Conservation (phyloP, 2,113 vertebrate species). For the Oceanites oceanicus region DNA sequence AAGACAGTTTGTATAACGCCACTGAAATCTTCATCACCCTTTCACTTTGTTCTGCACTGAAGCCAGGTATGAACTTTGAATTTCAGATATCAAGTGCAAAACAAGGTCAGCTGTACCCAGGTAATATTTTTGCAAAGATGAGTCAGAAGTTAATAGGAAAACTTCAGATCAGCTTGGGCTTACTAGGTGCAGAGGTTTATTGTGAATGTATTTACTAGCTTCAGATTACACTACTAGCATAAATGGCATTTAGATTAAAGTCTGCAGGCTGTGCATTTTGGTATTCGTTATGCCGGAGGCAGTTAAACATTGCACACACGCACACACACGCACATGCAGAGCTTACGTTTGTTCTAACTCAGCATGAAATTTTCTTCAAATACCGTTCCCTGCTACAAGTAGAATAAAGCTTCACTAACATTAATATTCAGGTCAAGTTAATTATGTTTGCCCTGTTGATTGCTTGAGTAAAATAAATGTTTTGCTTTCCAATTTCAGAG, state of each 20-base stretch:
- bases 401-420: neutral
- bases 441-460: fast-evolving
- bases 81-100: neutral
- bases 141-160: neutral
- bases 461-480: neutral
- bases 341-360: fast-evolving
- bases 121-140: neutral
- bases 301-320: too few relatives aligned
- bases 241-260: too few relatives aligned
- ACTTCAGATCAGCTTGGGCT: neutral
- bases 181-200: neutral
- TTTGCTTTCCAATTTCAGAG: neutral
- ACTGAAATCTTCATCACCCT: neutral
- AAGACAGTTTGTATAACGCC: fast-evolving
- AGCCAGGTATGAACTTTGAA: fast-evolving
- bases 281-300: neutral
- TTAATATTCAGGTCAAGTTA: too few relatives aligned
- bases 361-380: neutral
- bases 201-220: too few relatives aligned
- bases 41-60: fast-evolving
- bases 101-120: neutral
- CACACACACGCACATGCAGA: neutral
- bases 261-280: fast-evolving
- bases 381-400: neutral
- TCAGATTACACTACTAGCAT: fast-evolving